Percentiles rank a stretch among this genome's conserved stretches.
phyloP scores from a whole-genome alignment of 2,888 invertebrate genomes.

The Thera obeliscata region DNA sequence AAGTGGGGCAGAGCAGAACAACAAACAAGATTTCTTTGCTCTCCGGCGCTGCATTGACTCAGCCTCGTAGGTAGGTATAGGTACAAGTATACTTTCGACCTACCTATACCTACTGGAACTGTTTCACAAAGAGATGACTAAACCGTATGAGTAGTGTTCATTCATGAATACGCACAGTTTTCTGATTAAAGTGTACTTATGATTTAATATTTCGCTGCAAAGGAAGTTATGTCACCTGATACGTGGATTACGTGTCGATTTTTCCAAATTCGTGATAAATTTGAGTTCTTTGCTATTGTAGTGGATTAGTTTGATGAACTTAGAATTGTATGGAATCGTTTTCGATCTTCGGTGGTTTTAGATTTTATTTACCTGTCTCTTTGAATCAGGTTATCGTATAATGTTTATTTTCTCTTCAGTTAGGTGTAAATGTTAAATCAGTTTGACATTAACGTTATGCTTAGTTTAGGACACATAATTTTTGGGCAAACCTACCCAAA shows the following conservation, averaged over 20 bases:
- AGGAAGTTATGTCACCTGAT: constrained; percentile 43
- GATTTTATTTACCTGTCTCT: no score
- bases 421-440: no score
- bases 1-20: constrained; percentile 33
- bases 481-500: no score
- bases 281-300: background rate
- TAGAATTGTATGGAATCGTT: background rate
- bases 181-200: constrained; percentile 27
- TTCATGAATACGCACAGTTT: constrained; percentile 63
- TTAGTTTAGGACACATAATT: no score
- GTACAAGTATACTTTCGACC: constrained; percentile 56
- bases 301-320: no score
- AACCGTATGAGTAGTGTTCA: constrained; percentile 66
- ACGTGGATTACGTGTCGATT: constrained; percentile 18
- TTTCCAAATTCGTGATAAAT: constrained; percentile 6
- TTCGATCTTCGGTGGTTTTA: no score
- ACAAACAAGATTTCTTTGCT: constrained; percentile 41
- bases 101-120: constrained; percentile 50
- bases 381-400: no score
- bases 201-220: constrained; percentile 16
- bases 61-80: constrained; percentile 47
- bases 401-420: no score
- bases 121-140: constrained; percentile 68
- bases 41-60: constrained; percentile 53
- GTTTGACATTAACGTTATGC: no score